Conservation (phyloP, 2,797 vertebrate genomes). For the Limnodromus scolopaceus region DNA sequence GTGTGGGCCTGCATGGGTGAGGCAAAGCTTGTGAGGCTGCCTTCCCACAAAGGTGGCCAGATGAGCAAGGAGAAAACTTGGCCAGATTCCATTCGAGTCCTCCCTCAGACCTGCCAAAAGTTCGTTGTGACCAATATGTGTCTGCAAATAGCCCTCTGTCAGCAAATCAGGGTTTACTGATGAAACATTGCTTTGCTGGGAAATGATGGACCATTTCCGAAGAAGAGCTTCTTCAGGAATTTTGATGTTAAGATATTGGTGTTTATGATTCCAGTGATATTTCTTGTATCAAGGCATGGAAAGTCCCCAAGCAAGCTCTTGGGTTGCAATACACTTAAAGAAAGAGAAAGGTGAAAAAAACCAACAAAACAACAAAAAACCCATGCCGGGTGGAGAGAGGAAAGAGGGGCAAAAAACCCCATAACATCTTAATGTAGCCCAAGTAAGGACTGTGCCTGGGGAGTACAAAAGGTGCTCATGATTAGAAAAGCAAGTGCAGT, state of each 20-base stretch:
- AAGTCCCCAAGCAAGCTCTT: neutral
- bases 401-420: neutral
- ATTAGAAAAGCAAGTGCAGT: neutral
- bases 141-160: neutral
- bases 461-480: rapidly evolving
- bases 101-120: neutral
- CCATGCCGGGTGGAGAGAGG: neutral
- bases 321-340: neutral
- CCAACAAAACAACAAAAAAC: no score
- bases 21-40: neutral
- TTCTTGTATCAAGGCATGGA: neutral
- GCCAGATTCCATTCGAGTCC: neutral
- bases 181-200: neutral
- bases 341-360: no score
- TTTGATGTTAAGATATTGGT: neutral
- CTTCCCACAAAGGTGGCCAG: neutral
- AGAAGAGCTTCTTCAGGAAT: neutral
- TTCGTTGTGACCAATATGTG: neutral
- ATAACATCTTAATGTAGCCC: neutral
- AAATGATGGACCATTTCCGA: neutral
- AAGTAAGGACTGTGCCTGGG: neutral
- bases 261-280: neutral
- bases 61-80: neutral
- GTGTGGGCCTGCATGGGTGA: rapidly evolving
- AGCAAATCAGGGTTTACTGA: neutral